Conservation (phyloP, 2,113 vertebrate genomes). For the Coturnix japonica region DNA sequence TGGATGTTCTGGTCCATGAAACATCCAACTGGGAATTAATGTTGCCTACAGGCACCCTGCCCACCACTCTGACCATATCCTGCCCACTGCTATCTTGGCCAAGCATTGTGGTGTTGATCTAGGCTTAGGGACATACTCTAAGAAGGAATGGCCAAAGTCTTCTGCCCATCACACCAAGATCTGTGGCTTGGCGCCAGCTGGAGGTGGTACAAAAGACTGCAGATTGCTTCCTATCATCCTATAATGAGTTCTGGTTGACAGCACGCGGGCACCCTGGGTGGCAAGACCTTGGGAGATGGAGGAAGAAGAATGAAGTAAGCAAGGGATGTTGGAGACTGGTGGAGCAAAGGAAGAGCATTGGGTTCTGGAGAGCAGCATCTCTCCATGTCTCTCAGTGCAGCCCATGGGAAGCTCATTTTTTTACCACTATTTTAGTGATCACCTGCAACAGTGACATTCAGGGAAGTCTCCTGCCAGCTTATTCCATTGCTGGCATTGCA, state of each 20-base stretch:
- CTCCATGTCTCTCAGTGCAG: not conserved
- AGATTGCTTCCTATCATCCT: not conserved
- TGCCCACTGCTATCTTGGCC: not conserved
- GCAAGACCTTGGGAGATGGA: fast-evolving
- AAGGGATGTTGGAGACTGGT: not conserved
- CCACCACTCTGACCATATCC: fast-evolving
- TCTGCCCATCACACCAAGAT: not conserved
- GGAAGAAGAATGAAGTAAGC: not conserved
- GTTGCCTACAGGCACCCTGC: fast-evolving
- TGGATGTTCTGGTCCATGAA: not conserved
- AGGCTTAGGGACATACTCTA: not conserved
- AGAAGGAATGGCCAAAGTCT: not conserved
- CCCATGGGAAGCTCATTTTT: not conserved
- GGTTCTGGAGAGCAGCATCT: not conserved
- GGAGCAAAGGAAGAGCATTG: not conserved
- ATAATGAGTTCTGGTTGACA: not conserved
- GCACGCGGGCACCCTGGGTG: fast-evolving
- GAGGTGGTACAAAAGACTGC: not conserved
- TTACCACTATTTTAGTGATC: not conserved
- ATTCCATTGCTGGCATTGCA: constrained; percentile 39
- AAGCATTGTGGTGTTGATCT: no score
- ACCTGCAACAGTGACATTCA: constrained; percentile 13
- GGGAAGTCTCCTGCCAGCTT: constrained; percentile 40
- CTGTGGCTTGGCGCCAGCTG: not conserved
- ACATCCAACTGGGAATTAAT: fast-evolving